Evolutionary conservation across 2,888 invertebrate species (phyloP).

Genomic region (Frankliniella intonsa): DNA sequence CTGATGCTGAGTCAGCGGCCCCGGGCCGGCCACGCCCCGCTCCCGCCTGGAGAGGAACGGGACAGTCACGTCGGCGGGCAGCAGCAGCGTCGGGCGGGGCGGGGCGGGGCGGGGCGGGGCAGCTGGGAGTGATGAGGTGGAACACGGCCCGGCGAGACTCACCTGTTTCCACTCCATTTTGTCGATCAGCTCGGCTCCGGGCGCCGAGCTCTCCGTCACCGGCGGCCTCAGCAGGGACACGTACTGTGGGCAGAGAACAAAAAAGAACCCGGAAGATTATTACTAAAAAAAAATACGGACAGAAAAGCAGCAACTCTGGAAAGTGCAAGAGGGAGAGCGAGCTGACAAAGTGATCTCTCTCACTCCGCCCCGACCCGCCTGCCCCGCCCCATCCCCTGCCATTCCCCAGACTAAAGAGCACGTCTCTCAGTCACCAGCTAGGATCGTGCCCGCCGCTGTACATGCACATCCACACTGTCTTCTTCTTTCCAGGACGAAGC

Average conservation of each 20-base stretch:
- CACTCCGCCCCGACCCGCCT: too few relatives aligned
- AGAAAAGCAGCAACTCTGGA: background rate
- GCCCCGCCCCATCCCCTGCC: too few relatives aligned
- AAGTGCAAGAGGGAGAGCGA: background rate
- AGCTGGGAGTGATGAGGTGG: too few relatives aligned
- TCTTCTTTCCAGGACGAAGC: too few relatives aligned
- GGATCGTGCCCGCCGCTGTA: too few relatives aligned
- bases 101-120: background rate
- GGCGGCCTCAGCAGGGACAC: constrained; percentile 81
- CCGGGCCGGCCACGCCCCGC: too few relatives aligned
- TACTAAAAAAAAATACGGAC: background rate
- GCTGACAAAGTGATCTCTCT: background rate
- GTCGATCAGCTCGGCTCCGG: constrained; percentile 64
- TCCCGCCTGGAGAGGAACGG: background rate
- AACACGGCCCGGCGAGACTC: constrained; percentile 40
- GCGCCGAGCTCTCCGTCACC: constrained; percentile 59
- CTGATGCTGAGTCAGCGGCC: background rate
- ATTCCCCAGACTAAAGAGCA: too few relatives aligned
- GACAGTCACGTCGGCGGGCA: background rate
- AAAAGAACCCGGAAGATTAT: background rate
- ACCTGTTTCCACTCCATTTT: constrained; percentile 91
- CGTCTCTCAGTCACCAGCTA: too few relatives aligned
- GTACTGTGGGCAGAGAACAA: constrained; percentile 57
- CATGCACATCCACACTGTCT: too few relatives aligned
- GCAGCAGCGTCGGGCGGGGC: background rate